Evolutionary conservation across 2,113 vertebrate species (phyloP).

Genomic region (Anolis carolinensis): DNA sequence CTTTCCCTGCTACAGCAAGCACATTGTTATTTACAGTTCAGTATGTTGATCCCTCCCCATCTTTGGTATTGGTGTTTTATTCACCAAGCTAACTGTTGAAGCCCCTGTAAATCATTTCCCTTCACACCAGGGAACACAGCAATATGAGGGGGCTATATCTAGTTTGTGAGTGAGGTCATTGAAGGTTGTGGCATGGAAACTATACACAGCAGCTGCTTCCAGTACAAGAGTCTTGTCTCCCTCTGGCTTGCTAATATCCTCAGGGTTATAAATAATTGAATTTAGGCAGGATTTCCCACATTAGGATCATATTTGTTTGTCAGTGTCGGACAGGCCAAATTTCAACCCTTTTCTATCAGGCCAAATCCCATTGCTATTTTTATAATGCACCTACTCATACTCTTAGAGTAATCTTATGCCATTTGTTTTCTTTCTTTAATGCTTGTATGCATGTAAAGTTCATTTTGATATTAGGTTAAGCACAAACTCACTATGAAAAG

Average conservation of each 20-base stretch:
- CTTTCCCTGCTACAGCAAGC: background rate
- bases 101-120: constrained; percentile 1
- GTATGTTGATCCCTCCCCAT: constrained; percentile 4
- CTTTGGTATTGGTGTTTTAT: constrained; percentile 12
- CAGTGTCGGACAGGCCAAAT: background rate
- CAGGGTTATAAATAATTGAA: background rate
- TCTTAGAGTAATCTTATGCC: background rate
- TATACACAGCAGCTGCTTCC: constrained; percentile 4
- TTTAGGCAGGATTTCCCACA: background rate
- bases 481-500: background rate
- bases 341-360: background rate
- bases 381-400: background rate
- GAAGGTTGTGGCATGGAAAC: background rate
- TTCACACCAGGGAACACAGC: constrained; percentile 12
- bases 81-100: background rate
- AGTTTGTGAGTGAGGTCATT: constrained; percentile 11
- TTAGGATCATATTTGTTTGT: background rate
- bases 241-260: background rate
- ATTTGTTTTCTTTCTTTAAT: background rate
- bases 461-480: background rate
- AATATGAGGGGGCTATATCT: background rate
- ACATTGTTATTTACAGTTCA: constrained; percentile 21
- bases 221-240: background rate
- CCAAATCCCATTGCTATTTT: background rate
- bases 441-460: background rate